phyloP scores from a whole-genome alignment of 2,797 vertebrate species.

The Sebastolobus alascanus region DNA sequence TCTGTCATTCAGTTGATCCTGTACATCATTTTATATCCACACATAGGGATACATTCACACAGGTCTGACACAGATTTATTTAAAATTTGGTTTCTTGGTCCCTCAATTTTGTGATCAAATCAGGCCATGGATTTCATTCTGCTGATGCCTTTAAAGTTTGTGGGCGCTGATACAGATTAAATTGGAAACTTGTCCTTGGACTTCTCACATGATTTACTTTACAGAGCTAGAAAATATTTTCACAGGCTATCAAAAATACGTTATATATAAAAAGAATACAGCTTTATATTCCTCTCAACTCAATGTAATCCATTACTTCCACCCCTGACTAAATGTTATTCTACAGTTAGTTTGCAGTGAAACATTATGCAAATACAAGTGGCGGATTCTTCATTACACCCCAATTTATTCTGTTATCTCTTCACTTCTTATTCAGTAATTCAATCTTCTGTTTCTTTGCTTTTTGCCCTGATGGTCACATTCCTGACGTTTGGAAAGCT shows the following conservation, averaged over 20 bases:
- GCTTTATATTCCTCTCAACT: no score
- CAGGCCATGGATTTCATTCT: background rate
- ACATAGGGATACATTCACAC: background rate
- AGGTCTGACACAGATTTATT: background rate
- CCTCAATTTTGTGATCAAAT: background rate
- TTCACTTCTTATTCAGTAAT: background rate
- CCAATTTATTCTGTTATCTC: background rate
- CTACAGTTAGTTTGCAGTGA: background rate
- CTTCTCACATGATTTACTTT: background rate
- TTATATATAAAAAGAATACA: background rate
- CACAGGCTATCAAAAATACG: background rate
- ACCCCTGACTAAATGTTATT: background rate
- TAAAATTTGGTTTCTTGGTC: background rate
- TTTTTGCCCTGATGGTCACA: background rate
- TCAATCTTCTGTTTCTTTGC: background rate
- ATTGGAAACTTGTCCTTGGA: background rate
- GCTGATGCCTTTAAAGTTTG: background rate
- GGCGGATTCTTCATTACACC: background rate
- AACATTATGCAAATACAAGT: background rate
- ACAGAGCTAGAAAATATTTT: background rate
- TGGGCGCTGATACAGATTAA: background rate
- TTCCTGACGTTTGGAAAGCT: conserved; percentile 8
- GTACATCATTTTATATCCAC: background rate
- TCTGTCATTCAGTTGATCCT: background rate
- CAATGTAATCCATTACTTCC: background rate